A percentile compares a stretch with the other conserved stretches of the same genome.
phyloP scores from a whole-genome alignment of 2,113 vertebrate genomes.

The Hippotragus niger region DNA sequence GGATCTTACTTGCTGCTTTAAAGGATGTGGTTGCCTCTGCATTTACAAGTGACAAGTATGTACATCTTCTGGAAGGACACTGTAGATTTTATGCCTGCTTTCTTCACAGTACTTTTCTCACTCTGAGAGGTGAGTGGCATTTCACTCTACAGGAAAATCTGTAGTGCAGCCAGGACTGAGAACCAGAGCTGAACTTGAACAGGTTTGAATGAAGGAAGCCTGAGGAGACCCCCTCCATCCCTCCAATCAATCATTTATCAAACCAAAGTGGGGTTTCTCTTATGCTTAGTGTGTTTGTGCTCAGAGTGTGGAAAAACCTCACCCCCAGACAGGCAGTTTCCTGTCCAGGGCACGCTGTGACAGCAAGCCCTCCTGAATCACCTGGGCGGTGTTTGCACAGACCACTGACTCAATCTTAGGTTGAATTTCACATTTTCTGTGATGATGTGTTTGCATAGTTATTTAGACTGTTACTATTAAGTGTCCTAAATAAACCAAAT shows the following conservation, averaged over 20 bases:
- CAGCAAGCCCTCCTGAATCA: rapidly evolving
- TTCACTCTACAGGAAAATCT: not conserved
- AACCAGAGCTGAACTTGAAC: not conserved
- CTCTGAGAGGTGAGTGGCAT: not conserved
- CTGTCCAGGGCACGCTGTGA: not conserved
- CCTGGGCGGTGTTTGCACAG: not conserved
- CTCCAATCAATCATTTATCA: not conserved
- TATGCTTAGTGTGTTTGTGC: not conserved
- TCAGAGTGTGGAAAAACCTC: not conserved
- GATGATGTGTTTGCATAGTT: not conserved
- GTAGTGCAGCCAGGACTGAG: not conserved
- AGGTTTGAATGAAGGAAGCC: not conserved
- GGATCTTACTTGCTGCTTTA: conserved; percentile 77
- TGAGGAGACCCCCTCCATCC: not conserved
- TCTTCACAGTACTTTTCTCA: not conserved
- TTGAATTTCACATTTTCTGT: not conserved
- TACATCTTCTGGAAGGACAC: not conserved
- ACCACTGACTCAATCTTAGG: not conserved
- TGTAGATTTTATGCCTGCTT: not conserved
- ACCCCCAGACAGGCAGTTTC: no score
- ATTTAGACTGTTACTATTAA: not conserved
- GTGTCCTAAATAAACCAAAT: not conserved
- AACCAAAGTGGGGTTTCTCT: not conserved
- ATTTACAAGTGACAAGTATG: conserved; percentile 89
- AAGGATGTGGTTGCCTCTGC: conserved; percentile 87